Conservation (phyloP, 2,113 vertebrate genomes). For the Vombatus ursinus region DNA sequence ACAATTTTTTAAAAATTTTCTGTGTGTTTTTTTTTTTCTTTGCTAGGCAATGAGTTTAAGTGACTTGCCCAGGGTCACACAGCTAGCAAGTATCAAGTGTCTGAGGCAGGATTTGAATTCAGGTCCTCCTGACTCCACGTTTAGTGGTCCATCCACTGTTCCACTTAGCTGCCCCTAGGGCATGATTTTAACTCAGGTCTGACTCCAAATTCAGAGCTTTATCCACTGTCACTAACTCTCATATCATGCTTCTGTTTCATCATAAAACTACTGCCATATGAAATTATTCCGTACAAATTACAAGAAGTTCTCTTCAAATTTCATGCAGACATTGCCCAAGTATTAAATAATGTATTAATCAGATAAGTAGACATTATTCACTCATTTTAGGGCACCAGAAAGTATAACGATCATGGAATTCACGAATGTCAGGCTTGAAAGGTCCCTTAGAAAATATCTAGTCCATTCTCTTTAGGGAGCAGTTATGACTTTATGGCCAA, state of each 20-base stretch:
- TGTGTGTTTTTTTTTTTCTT: too few relatives aligned
- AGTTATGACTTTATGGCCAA: background rate
- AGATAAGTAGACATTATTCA: background rate
- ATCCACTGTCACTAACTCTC: background rate
- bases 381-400: conserved; percentile 30
- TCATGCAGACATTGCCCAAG: background rate
- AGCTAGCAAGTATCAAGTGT: too few relatives aligned
- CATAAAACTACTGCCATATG: background rate
- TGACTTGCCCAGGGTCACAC: too few relatives aligned
- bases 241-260: background rate
- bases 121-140: too few relatives aligned
- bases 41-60: too few relatives aligned
- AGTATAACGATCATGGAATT: background rate
- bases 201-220: background rate
- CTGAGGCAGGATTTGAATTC: too few relatives aligned
- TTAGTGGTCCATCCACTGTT: too few relatives aligned
- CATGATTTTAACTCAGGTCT: background rate
- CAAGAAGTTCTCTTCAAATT: background rate
- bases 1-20: background rate
- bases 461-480: background rate
- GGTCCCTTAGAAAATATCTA: background rate
- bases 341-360: background rate
- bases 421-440: background rate
- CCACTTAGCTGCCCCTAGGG: background rate
- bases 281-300: background rate